Conservation (phyloP, 2,113 vertebrate genomes). For the Pangasianodon gigas region DNA sequence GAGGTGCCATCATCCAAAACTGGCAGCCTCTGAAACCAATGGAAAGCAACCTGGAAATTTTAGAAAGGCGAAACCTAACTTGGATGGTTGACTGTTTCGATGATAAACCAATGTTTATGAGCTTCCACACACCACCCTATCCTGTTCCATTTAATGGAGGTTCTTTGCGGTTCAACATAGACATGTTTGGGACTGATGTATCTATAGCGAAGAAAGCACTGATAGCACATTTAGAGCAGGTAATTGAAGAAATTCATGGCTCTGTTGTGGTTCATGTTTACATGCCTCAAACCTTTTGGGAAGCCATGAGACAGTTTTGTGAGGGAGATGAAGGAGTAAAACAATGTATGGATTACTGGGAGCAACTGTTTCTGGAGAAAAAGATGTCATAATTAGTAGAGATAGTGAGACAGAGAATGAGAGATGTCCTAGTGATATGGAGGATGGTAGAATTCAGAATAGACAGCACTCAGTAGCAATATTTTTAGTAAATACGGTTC, state of each 20-base stretch:
- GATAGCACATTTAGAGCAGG: conserved; percentile 48
- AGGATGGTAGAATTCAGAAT: background rate
- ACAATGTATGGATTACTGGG: conserved; percentile 26
- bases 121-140: conserved; percentile 54
- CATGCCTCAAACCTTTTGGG: conserved; percentile 45
- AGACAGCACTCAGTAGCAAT: background rate
- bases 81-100: conserved; percentile 50
- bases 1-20: conserved; percentile 55
- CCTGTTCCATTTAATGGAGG: conserved; percentile 54
- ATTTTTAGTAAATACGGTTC: background rate
- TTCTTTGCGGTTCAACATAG: conserved; percentile 53
- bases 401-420: background rate
- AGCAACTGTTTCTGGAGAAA: conserved; percentile 56
- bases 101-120: conserved; percentile 51
- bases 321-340: conserved; percentile 31
- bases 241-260: conserved; percentile 25
- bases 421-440: background rate
- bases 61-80: conserved; percentile 51
- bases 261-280: conserved; percentile 43
- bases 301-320: conserved; percentile 46
- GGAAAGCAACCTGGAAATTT: conserved; percentile 54
- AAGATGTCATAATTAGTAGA: conserved; percentile 22
- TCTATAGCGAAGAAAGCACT: conserved; percentile 42
- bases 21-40: conserved; percentile 56
- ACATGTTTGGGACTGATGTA: conserved; percentile 52